phyloP scores from a whole-genome alignment of 2,113 vertebrate genomes.

The Barbus barbus region DNA sequence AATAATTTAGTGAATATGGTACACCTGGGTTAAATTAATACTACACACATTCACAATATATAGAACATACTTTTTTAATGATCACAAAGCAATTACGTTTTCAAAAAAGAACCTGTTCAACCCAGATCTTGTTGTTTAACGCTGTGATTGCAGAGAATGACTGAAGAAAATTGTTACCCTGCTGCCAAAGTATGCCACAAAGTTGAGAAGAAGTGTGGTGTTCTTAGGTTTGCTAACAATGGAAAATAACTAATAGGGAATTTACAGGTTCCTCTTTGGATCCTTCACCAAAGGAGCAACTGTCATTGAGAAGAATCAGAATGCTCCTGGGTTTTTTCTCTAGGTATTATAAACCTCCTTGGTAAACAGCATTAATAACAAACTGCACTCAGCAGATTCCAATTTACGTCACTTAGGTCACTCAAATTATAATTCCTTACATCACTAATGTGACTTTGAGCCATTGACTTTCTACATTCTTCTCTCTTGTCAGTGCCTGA shows the following conservation, averaged over 20 bases:
- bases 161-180: not conserved
- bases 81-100: not conserved
- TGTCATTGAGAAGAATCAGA: not conserved
- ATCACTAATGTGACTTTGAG: constrained; percentile 64
- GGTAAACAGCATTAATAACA: not conserved
- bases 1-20: too few species aligned
- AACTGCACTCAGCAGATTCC: not conserved
- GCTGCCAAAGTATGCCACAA: constrained; percentile 63
- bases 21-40: too few species aligned
- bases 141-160: not conserved
- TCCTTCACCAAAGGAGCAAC: not conserved
- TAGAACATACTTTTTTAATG: too few species aligned
- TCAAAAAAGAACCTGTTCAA: not conserved
- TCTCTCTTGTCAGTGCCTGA: constrained; percentile 62
- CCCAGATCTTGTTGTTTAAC: constrained; percentile 3
- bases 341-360: not conserved
- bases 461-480: constrained; percentile 61
- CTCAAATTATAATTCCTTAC: not conserved
- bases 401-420: not conserved
- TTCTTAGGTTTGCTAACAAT: constrained; percentile 54
- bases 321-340: not conserved
- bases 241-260: not conserved
- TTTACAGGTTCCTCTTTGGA: not conserved
- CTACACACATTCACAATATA: too few species aligned
- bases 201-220: constrained; percentile 65